A percentile compares a stretch with the other conserved stretches of the same genome.
Evolutionary conservation across 1,140 invertebrate species (phyloP).

Genomic region (Ptiloglossa arizonensis): DNA sequence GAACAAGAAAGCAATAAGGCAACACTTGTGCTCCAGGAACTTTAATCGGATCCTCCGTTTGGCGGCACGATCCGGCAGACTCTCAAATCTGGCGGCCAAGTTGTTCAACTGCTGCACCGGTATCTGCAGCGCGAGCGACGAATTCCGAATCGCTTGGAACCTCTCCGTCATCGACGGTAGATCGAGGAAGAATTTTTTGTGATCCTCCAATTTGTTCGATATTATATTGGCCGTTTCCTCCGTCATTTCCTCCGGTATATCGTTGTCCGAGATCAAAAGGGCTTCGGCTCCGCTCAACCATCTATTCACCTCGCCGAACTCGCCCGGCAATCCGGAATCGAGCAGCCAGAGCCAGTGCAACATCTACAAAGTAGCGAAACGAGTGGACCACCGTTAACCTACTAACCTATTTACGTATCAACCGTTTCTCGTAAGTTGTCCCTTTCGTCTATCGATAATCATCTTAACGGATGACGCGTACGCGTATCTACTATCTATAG

Average conservation of each 20-base stretch:
- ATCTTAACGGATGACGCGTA: no score
- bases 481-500: no score
- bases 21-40: constrained; percentile 95
- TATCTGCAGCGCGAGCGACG: constrained; percentile 84
- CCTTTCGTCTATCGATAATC: no score
- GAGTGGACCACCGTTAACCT: no score
- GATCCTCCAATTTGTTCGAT: constrained; percentile 93
- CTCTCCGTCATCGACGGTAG: constrained; percentile 88
- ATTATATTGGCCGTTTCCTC: constrained; percentile 93
- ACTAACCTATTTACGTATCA: no score
- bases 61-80: constrained; percentile 87
- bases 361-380: constrained; percentile 82
- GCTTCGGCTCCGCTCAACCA: constrained; percentile 94
- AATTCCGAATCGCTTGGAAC: constrained; percentile 87
- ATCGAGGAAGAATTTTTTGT: constrained; percentile 94
- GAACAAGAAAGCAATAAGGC: constrained; percentile 94
- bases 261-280: constrained; percentile 88
- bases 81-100: constrained; percentile 89
- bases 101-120: constrained; percentile 90
- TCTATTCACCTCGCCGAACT: constrained; percentile 92
- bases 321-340: constrained; percentile 91
- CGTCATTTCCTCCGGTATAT: constrained; percentile 91
- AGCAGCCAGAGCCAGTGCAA: constrained; percentile 92
- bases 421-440: no score
- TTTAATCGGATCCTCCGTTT: constrained; percentile 91